Base-by-base conservation (phyloP, 2,888 invertebrate genomes). In the Allolobophora icterica region DNA sequence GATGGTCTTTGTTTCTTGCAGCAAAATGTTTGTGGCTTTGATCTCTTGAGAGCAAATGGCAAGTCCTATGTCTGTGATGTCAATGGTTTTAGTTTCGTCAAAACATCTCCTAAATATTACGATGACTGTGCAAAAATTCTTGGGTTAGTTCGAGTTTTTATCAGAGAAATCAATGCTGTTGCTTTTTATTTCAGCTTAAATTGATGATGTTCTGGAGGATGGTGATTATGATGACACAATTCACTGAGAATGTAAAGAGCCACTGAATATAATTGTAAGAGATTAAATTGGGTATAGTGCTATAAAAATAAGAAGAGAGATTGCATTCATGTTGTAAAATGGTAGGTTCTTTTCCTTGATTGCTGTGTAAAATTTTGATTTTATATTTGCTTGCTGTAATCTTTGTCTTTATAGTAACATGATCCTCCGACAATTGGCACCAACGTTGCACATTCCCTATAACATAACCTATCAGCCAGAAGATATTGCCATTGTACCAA, bases 1-100 rank as follows among this genome's bases (percentile, higher is more conserved):
- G 34, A 71, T 71, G 34, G 33, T 71, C 30, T 19, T 52, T 42
- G 33, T 90, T 58, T 90, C 83, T 93, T 94, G 87, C 94, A 96
- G 96, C 99, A 99, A 96, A 99, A 99, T 19, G 99, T 99, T 17
- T 99, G 99, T 95, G 99, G 99, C 34, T 99, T 99, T 95, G 99
- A 99, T 96, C 96, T 99, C 92, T 96, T 99, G 91, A 93, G 99
- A 95, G 99, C 99, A 35, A 99, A 98, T 96, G 99, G 99, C 90
- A 98, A 98, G 95, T 99, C 99, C 0, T 99, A 98, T 95, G 99
- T 99, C 0, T 99, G 99, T 96, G 99, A 99, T 96, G 99, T 99
- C 6, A 99, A 99, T 96, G 99, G 99, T 0, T 99, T 99, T 96
- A 99, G 99, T 95, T 99, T 99, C 96, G 99, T 99, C 42, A 99